Conservation (phyloP, 2,888 invertebrate species). For the Brachyptera putata region DNA sequence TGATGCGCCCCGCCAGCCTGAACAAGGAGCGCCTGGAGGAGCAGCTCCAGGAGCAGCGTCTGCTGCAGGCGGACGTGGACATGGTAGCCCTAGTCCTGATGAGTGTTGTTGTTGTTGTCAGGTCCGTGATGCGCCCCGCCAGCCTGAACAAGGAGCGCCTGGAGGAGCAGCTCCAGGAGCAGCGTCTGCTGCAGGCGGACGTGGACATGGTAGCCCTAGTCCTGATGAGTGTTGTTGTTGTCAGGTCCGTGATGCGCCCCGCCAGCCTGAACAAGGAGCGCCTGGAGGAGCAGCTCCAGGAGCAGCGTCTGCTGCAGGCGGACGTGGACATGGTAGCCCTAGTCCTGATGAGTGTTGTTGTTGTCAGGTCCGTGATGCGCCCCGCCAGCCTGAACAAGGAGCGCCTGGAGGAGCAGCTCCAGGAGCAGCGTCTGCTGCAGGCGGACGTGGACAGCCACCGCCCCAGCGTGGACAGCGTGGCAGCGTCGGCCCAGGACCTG, state of each 20-base stretch:
- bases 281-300: slow-evolving; percentile 83
- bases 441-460: slow-evolving; percentile 83
- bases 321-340: slow-evolving; percentile 74
- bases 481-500: slow-evolving; percentile 73
- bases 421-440: slow-evolving; percentile 77
- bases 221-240: no score
- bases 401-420: slow-evolving; percentile 72
- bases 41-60: slow-evolving; percentile 71
- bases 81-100: no score
- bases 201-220: no score
- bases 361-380: slow-evolving; percentile 62
- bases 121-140: slow-evolving; percentile 71
- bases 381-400: slow-evolving; percentile 82
- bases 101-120: no score
- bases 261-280: slow-evolving; percentile 81
- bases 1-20: slow-evolving; percentile 79
- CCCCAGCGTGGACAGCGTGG: slow-evolving; percentile 77
- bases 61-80: slow-evolving; percentile 77
- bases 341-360: no score
- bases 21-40: slow-evolving; percentile 81
- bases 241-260: slow-evolving; percentile 67
- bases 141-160: slow-evolving; percentile 79
- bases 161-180: slow-evolving; percentile 85
- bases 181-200: slow-evolving; percentile 74
- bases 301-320: slow-evolving; percentile 73